These are phyloP conservation scores for Osmerus mordax DNA, from an alignment of 2,113 vertebrate genomes.

Conservation along the genomic window DNA sequence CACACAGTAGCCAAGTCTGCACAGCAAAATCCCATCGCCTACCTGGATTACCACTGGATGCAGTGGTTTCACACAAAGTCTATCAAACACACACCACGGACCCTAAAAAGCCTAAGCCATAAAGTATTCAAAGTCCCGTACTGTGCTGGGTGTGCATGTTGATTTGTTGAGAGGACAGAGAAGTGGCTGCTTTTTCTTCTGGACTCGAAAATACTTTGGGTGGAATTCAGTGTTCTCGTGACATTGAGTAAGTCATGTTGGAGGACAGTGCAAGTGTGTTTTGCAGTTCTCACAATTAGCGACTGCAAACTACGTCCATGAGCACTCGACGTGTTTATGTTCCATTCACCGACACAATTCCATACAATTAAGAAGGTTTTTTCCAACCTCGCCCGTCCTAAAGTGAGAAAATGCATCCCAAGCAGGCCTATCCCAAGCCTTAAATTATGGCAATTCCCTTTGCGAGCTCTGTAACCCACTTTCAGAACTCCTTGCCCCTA, in stretches of 20 bases:
- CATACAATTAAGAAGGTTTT: neutral
- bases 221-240: no score
- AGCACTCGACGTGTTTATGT: neutral
- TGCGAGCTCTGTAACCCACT: conserved; percentile 14
- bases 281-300: neutral
- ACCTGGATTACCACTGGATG: conserved; percentile 25
- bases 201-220: no score
- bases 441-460: conserved; percentile 2
- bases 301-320: neutral
- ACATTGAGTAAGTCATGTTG: no score
- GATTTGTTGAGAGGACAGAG: no score
- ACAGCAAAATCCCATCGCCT: conserved; percentile 18
- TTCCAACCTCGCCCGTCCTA: neutral
- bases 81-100: neutral
- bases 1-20: conserved; percentile 18
- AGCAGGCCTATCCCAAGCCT: neutral
- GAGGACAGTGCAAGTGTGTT: no score
- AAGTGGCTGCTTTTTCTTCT: no score
- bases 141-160: no score
- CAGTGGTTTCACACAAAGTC: neutral
- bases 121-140: conserved; percentile 2
- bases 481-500: conserved; percentile 13
- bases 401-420: conserved; percentile 12
- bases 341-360: neutral
- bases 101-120: conserved; percentile 6